Evolutionary conservation across 1,140 invertebrate genomes (phyloP), one percentile per base, ranked within the genome.

Genomic region (Scylla paramamosain): DNA sequence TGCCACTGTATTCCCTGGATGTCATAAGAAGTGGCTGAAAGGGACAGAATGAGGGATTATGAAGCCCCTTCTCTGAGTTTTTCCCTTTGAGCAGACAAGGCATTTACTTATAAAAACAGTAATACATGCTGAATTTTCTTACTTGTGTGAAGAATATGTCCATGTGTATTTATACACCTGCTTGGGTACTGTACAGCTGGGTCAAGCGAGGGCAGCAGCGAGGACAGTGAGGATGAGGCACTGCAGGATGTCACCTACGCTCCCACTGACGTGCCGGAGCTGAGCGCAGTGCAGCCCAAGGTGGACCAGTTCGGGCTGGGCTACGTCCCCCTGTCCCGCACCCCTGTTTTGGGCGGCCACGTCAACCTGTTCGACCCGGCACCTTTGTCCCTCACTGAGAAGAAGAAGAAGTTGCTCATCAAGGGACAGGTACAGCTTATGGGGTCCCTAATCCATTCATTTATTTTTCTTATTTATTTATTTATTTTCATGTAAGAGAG

Each of bases 251-350:
- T 96, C 25, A 97, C 98, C 14, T 99, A 99, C 97, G 98, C 98
- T n/a, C 98, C 99, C 8, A 98, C 98, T 96, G 99, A 99, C 97
- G 98, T 98, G 96, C 98, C 98, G 95, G 97, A 98, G 14, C 97
- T 98, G 20, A 48, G 29, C 96, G 96, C 98, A 8, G 97, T 98
- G 93, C 97, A 97, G 52, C 98, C 98, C 45, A 99, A 99, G 90
- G 16, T 39, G 14, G 98, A 99, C 97, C 97, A 97, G 31, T 99
- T 98, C 96, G 98, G 98, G 0, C 97, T 99, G 83, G 99, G 99
- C 1, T 99, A 99, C 96, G 97, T 97, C n/a, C 99, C 99, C 0
- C 97, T 99, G n/a, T 97, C 98, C 94, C 97, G 97, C 96, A 97
- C 97, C 97, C 97, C 97, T 96, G 84, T 98, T 32, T 96, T 97